These are phyloP conservation scores for Spilosoma lubricipeda DNA, from an alignment of 2,888 invertebrate species.

Conservation along the genomic window DNA sequence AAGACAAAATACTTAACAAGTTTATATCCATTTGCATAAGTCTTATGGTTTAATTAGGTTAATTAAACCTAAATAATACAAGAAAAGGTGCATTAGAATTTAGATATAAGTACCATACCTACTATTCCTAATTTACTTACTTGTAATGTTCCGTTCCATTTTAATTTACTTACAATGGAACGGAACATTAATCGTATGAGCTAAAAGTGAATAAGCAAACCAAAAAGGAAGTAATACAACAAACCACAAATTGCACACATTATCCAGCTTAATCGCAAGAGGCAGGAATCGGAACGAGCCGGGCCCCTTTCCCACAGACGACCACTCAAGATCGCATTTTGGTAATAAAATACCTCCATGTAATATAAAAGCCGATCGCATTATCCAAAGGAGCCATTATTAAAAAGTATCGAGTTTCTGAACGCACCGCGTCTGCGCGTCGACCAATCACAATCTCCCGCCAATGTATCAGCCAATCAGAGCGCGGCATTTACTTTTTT, in stretches of 20 bases:
- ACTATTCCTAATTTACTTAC: no score
- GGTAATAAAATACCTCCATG: conserved; percentile 82
- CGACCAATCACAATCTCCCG: conserved; percentile 75
- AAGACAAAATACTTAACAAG: no score
- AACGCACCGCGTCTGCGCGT: conserved; percentile 70
- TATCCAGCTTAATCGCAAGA: conserved; percentile 69
- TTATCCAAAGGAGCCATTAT: conserved; percentile 86
- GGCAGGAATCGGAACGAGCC: conserved; percentile 69
- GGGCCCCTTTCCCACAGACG: conserved; percentile 68
- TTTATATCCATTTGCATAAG: no score
- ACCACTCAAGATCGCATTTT: conserved; percentile 78
- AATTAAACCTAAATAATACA: no score
- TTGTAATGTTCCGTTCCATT: no score
- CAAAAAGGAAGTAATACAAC: conserved; percentile 47
- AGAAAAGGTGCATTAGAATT: no score
- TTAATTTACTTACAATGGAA: conserved; percentile 4
- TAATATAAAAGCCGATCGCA: conserved; percentile 84
- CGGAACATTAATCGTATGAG: conserved; percentile 23
- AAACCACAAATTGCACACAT: conserved; percentile 56
- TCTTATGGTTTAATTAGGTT: no score
- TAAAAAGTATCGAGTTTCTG: conserved; percentile 85
- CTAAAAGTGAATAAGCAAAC: conserved; percentile 23
- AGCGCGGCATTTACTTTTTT: conserved; percentile 68
- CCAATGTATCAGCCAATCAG: conserved; percentile 74
- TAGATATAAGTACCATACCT: no score